phyloP scores from a whole-genome alignment of 2,113 vertebrate species.

The Montifringilla adamsi region DNA sequence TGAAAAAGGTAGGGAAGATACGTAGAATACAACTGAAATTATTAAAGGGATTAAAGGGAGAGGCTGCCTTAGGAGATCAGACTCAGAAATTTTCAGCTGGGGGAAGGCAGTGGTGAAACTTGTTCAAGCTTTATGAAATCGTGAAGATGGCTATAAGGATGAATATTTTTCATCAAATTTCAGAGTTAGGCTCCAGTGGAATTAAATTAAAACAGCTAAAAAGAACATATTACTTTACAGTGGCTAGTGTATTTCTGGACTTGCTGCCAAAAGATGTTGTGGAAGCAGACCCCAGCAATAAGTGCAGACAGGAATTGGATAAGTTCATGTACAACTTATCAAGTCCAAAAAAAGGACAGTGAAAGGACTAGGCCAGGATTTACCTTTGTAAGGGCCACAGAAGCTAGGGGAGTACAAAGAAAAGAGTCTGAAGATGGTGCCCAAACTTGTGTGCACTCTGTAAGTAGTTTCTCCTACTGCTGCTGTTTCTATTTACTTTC shows the following conservation, averaged over 20 bases:
- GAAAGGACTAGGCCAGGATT: background rate
- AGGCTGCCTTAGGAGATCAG: background rate
- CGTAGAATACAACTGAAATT: background rate
- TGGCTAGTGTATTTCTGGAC: background rate
- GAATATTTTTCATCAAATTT: background rate
- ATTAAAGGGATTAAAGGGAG: background rate
- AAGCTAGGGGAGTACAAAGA: background rate
- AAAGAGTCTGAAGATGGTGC: background rate
- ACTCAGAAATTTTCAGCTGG: background rate
- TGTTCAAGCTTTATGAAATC: background rate
- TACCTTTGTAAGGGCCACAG: background rate
- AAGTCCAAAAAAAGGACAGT: background rate
- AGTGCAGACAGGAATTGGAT: background rate
- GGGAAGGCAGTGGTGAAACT: background rate
- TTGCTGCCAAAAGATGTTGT: background rate
- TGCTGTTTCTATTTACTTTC: background rate
- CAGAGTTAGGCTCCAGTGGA: background rate
- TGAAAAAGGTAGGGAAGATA: background rate
- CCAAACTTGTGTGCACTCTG: background rate
- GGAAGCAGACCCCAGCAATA: background rate
- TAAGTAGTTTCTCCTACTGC: background rate
- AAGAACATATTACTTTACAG: background rate
- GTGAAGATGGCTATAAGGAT: background rate
- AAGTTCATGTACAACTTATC: background rate
- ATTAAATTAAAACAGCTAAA: background rate